Evolutionary conservation across 2,797 vertebrate genomes (phyloP).

Genomic region (Semaprochilodus insignis): DNA sequence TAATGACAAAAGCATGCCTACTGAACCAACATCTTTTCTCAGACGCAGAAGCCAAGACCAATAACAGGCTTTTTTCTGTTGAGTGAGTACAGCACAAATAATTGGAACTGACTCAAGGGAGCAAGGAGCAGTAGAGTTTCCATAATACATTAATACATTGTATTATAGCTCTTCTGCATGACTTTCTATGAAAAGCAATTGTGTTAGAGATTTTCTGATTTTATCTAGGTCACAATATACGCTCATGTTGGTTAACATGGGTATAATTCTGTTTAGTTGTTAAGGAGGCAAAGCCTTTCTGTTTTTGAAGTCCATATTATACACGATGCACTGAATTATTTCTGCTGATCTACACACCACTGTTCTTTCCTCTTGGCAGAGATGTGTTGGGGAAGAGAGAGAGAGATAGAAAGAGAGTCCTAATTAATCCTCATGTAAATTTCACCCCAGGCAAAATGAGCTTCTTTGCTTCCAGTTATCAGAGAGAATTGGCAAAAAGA

Average conservation of each 20-base stretch:
- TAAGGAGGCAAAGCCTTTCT: not conserved
- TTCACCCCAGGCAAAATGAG: slow-evolving; percentile 54
- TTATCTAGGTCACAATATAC: not conserved
- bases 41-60: slow-evolving; percentile 59
- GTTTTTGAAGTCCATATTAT: slow-evolving; percentile 3
- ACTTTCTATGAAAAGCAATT: slow-evolving; percentile 7
- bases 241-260: not conserved
- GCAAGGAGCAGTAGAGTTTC: not conserved
- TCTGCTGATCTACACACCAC: not conserved
- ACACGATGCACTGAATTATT: slow-evolving; percentile 21
- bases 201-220: not conserved
- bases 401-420: slow-evolving; percentile 8
- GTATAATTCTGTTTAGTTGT: not conserved
- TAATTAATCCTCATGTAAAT: slow-evolving; percentile 64
- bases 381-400: not conserved
- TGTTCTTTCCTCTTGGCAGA: slow-evolving; percentile 19
- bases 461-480: slow-evolving; percentile 45
- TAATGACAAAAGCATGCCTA: slow-evolving; percentile 70
- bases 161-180: not conserved
- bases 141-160: slow-evolving; percentile 17
- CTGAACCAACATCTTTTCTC: slow-evolving; percentile 57
- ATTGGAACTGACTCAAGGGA: slow-evolving; percentile 22
- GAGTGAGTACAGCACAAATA: slow-evolving; percentile 30
- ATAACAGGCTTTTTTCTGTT: slow-evolving; percentile 49
- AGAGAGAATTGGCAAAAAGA: slow-evolving; percentile 26